Base-by-base conservation (phyloP, 2,888 invertebrate species). In the Eristalis intricaria region DNA sequence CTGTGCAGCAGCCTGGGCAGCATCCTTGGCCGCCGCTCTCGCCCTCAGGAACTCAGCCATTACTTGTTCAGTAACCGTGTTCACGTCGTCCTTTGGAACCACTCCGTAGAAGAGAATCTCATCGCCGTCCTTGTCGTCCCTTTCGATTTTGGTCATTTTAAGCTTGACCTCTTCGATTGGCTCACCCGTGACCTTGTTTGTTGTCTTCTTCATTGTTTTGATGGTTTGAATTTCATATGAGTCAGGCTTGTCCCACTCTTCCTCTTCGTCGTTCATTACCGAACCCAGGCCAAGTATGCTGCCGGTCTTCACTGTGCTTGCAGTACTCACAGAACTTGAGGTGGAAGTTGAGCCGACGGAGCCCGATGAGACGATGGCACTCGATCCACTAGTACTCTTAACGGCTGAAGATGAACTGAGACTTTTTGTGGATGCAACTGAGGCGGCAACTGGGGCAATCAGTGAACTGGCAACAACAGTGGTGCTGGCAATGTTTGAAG, bases 181-280 rank as follows among this genome's bases (percentile, higher is more conserved):
- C 43, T 56, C 38, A 5, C 80, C 80, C 19, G 80, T 80, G 8
- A n/a, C 23, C 40, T 63, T 80, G n/a, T 69, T 68, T 35, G 61
- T 80, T 0, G 68, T 68, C 7, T 74, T 80, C 23, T 40, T 80
- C 0, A 74, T 8, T 1, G 68, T 74, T 68, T 35, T 80, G 29
- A 80, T 80, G 23, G 80, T 80, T 74, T 80, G 80, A 7, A 80
- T 80, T 74, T 80, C 80, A 22, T 80, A 80, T 1, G 80, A 80
- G 4, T 79, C 61, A 2, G n/a, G 10, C 1, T 29, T 11, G 23
- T 73, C 71, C 43, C 58, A 7, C 5, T 58, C 40, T 7, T 60
- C 60, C 1, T 43, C 50, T 22, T 38, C 29, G 7, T 60, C 60
- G 1, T 43, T 22, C 7, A 43, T 4, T 7, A 50, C 8, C 19